Evolutionary conservation across 2,113 vertebrate species (phyloP).

Genomic region (Takifugu bimaculatus): DNA sequence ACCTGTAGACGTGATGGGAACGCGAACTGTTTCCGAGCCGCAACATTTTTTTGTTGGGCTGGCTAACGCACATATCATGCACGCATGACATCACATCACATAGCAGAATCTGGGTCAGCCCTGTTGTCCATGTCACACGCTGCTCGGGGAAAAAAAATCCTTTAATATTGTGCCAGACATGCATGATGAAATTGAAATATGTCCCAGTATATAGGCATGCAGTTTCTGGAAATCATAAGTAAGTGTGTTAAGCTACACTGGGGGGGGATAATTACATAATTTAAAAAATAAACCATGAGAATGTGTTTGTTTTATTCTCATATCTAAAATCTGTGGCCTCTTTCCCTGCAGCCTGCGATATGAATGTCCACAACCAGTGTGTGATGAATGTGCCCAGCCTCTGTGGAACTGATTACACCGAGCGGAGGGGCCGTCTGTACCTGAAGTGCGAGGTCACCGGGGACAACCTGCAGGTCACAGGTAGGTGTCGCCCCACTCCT

Average conservation of each 20-base stretch:
- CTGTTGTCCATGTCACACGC: constrained; percentile 31
- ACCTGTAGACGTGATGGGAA: constrained; percentile 19
- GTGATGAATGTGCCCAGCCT: constrained; percentile 95
- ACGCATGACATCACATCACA: constrained; percentile 14
- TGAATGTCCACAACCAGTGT: constrained; percentile 95
- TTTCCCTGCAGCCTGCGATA: constrained; percentile 85
- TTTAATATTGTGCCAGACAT: constrained; percentile 29
- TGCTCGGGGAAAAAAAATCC: constrained; percentile 9
- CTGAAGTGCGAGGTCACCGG: constrained; percentile 87
- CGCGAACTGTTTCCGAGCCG: constrained; percentile 17
- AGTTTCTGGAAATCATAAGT: background rate
- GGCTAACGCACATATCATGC: background rate
- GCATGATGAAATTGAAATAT: constrained; percentile 33
- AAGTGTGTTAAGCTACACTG: too few species aligned
- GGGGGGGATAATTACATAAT: too few species aligned
- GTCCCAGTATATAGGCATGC: background rate
- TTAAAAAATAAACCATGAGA: too few species aligned
- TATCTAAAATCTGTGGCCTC: constrained; percentile 10
- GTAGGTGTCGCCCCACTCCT: constrained; percentile 60
- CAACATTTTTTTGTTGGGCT: too few species aligned
- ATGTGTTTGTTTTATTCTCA: background rate
- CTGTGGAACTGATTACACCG: constrained; percentile 92
- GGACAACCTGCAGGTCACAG: constrained; percentile 87
- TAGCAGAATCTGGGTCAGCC: constrained; percentile 38
- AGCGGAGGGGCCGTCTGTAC: constrained; percentile 87